Evolutionary conservation across 2,113 vertebrate genomes (phyloP).

Genomic region (Dascyllus trimaculatus): DNA sequence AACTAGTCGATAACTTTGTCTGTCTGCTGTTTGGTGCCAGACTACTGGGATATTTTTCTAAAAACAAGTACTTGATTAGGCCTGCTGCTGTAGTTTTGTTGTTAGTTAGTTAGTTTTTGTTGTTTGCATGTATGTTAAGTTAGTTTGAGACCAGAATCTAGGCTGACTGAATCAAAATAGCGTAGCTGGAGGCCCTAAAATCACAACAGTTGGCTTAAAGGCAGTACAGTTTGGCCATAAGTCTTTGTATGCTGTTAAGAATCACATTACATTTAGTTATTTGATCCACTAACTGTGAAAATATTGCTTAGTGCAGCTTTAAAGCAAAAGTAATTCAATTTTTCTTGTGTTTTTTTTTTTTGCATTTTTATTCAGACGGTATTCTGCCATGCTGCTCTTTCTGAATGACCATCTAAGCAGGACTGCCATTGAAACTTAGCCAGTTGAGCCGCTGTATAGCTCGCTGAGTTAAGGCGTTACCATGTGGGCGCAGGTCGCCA

Average conservation of each 20-base stretch:
- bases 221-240: neutral
- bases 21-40: neutral
- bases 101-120: neutral
- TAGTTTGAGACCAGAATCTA: constrained; percentile 10
- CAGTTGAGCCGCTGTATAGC: no score
- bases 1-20: constrained; percentile 3
- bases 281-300: no score
- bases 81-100: neutral
- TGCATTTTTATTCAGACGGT: no score
- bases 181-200: neutral
- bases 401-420: neutral
- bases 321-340: no score
- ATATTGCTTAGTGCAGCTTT: no score
- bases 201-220: neutral
- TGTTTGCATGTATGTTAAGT: constrained; percentile 14
- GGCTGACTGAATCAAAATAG: constrained; percentile 5
- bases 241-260: neutral
- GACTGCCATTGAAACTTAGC: neutral
- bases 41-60: neutral
- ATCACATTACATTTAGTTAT: no score
- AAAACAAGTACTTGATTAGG: constrained; percentile 11
- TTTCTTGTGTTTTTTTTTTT: no score
- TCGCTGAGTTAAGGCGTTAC: no score
- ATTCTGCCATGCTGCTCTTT: no score
- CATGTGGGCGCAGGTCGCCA: no score